Conservation (phyloP, 2,113 vertebrate genomes). For the Phaetusa simplex region DNA sequence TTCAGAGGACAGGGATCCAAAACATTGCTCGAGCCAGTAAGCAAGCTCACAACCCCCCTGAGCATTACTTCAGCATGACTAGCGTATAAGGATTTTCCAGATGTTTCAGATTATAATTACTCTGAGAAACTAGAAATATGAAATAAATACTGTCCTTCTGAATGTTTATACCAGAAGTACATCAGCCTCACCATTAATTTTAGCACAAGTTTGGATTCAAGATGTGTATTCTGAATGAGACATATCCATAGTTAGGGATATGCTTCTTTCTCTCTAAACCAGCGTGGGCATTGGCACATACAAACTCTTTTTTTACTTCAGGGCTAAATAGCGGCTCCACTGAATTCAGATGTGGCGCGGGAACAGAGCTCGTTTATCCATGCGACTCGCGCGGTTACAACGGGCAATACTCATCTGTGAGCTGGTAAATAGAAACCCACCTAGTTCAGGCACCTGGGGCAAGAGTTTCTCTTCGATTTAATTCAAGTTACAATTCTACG, state of each 20-base stretch:
- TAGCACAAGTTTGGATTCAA: not conserved
- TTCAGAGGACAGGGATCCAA: conserved; percentile 1
- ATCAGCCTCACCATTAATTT: not conserved
- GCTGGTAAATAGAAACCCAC: not conserved
- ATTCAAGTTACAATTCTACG: not conserved
- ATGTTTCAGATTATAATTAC: conserved; percentile 64
- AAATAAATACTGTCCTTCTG: not conserved
- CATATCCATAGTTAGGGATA: not conserved
- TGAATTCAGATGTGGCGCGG: not conserved
- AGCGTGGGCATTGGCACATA: not conserved
- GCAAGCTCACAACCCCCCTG: conserved; percentile 51
- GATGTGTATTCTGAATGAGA: not conserved
- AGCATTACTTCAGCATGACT: conserved; percentile 61
- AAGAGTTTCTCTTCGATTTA: not conserved
- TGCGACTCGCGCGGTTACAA: not conserved
- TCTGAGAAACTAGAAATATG: conserved; percentile 12
- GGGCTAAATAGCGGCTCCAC: not conserved
- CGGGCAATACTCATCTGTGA: not conserved
- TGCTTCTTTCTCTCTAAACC: not conserved
- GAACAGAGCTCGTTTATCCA: conserved; percentile 10
- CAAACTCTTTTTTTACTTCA: not conserved
- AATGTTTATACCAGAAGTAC: not conserved
- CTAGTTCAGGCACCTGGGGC: not conserved
- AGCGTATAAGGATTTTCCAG: conserved; percentile 36
- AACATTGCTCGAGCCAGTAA: conserved; percentile 15